Evolutionary conservation across 2,113 vertebrate species (phyloP).

Genomic region (Pteropus alecto): DNA sequence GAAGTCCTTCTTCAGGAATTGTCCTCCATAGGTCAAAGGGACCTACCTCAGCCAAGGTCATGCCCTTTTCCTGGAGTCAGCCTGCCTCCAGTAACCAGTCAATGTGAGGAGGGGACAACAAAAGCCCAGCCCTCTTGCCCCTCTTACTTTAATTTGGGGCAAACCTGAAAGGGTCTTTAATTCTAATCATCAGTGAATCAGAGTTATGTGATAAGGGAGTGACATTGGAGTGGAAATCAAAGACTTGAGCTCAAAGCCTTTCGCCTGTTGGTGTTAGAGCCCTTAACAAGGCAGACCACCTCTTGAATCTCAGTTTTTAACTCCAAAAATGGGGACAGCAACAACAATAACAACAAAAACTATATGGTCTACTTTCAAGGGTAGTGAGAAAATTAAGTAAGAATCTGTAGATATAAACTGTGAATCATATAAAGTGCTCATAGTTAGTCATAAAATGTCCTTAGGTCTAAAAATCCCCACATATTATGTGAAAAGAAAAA

Average conservation of each 20-base stretch:
- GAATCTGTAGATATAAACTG: not conserved
- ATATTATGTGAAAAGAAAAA: not conserved
- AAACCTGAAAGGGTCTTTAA: not conserved
- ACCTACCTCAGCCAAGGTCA: not conserved
- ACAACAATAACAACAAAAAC: not conserved
- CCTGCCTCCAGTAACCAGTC: not conserved
- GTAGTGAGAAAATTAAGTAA: not conserved
- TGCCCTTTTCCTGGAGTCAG: not conserved
- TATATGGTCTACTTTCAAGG: not conserved
- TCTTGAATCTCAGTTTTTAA: not conserved
- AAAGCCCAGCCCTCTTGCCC: not conserved
- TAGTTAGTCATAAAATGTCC: not conserved
- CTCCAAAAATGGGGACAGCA: not conserved
- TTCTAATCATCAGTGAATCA: not conserved
- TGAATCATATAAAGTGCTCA: not conserved
- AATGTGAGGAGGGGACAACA: not conserved
- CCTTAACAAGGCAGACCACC: not conserved
- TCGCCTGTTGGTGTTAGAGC: not conserved
- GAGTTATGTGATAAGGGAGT: rapidly evolving
- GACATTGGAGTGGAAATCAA: not conserved
- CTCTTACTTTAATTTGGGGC: not conserved
- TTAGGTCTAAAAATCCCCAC: not conserved
- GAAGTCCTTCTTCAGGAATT: not conserved
- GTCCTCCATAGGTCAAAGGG: not conserved
- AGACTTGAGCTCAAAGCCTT: not conserved